Evolutionary conservation across 2,113 vertebrate species (phyloP), one percentile per base, ranked within the genome.

Genomic region (Tichodroma muraria): DNA sequence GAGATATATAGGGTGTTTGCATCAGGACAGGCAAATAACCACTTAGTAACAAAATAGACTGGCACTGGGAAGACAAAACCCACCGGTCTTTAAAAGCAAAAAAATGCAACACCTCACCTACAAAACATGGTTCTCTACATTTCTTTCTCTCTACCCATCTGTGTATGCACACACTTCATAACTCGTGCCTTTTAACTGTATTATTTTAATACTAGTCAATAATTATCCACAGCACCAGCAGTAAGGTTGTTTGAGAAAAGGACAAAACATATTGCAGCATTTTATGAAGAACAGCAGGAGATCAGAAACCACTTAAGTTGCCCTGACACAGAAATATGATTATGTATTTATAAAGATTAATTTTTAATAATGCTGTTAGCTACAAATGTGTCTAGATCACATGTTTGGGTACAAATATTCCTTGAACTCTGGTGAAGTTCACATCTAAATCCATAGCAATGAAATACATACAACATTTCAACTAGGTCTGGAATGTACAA

Each of bases 311-410:
- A 80, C 82, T 88, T 88, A 70, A 54, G 69, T 66, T 93, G 69
- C 77, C 47, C 21, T 75, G 90, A 60, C 56, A 88, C 49, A 76
- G 72, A 90, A 91, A 70, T 52, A 84, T 40, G 80, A 88, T 91
- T 95, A 90, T 85, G 79, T 94, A 94, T 91, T 93, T 94, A 91
- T 94, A 91, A 93, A 83, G 89, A 95, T 97, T 75, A 95, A 93
- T 89, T 91, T 96, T 97, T 95, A 93, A 95, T 93, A 80, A 82
- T 83, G 49, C 82, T 93, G 85, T 94, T 88, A 83, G 89, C 89
- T 90, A 85, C 85, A 85, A 80, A 89, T 88, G 40, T 91, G 71
- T 52, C 76, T 71, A 45, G 72, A 91, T 95, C 79, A 66, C 56
- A 27, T 70, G 76, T 70, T 45, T 76, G 65, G 21, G 38, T 89